Evolutionary conservation across 2,113 vertebrate genomes (phyloP).

Genomic region (Sturnus vulgaris): DNA sequence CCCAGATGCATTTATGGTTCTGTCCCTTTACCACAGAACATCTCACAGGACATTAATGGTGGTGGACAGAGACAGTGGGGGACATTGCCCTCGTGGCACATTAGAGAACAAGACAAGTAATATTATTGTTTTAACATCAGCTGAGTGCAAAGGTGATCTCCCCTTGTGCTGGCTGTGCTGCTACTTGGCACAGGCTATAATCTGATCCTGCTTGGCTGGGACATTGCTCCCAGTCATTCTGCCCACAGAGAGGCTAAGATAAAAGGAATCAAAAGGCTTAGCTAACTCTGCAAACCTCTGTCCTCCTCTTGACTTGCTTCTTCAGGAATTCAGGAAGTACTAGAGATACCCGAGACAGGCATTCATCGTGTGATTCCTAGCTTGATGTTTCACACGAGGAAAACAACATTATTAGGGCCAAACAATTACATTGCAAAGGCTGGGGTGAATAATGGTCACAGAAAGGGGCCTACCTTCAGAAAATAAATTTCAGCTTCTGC

Average conservation of each 20-base stretch:
- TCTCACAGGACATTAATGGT: not conserved
- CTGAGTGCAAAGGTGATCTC: not conserved
- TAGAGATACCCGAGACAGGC: not conserved
- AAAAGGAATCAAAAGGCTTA: not conserved
- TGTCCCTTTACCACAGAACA: not conserved
- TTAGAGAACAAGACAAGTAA: not conserved
- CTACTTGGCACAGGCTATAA: not conserved
- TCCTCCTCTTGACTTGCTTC: not conserved
- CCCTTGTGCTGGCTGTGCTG: not conserved
- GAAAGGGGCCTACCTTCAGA: not conserved
- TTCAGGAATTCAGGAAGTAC: not conserved
- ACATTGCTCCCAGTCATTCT: not conserved
- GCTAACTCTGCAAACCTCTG: not conserved
- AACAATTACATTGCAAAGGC: not conserved
- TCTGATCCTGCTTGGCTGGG: not conserved
- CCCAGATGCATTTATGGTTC: not conserved
- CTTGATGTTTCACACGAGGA: not conserved
- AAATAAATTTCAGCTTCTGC: not conserved
- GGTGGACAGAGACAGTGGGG: not conserved
- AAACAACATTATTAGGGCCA: not conserved
- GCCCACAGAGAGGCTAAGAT: not conserved
- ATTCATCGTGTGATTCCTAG: not conserved
- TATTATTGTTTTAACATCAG: not conserved
- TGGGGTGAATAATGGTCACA: not conserved
- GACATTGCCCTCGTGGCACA: not conserved